phyloP scores from a whole-genome alignment of 2,888 invertebrate species.

The Papilio protenor region DNA sequence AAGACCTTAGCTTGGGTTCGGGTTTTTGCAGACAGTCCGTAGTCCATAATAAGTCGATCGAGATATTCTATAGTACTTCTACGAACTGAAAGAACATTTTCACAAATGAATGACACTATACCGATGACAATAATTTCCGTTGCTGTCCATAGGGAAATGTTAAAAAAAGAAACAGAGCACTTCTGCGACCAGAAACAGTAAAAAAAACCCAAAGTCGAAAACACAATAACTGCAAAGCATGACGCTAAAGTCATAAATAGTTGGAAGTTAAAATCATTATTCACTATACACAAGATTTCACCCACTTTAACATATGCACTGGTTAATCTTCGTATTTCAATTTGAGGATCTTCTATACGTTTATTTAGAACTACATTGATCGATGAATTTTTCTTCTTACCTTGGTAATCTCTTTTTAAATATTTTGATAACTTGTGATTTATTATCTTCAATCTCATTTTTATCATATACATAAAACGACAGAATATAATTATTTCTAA shows the following conservation, averaged over 20 bases:
- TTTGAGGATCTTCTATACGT: not conserved
- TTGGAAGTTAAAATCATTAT: constrained; percentile 20
- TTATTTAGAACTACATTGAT: not conserved
- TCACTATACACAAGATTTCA: not conserved
- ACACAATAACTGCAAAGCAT: constrained; percentile 2
- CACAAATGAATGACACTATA: constrained; percentile 1
- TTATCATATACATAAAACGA: constrained; percentile 7
- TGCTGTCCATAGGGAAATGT: not conserved
- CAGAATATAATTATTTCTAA: constrained; percentile 16
- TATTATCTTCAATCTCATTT: constrained; percentile 2
- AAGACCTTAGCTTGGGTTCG: not conserved
- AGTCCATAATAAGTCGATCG: not conserved
- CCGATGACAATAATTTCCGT: not conserved
- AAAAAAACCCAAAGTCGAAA: not conserved
- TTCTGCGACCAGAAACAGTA: constrained; percentile 3
- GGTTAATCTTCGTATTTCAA: not conserved
- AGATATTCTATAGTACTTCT: not conserved
- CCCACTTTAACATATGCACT: not conserved
- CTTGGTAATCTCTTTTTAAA: not conserved
- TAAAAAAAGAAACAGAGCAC: not conserved
- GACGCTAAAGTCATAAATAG: not conserved
- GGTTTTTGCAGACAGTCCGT: not conserved
- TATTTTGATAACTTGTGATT: not conserved
- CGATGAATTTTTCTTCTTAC: not conserved
- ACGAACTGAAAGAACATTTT: not conserved